phyloP scores from a whole-genome alignment of 2,113 vertebrate species.

The Okapia johnstoni region DNA sequence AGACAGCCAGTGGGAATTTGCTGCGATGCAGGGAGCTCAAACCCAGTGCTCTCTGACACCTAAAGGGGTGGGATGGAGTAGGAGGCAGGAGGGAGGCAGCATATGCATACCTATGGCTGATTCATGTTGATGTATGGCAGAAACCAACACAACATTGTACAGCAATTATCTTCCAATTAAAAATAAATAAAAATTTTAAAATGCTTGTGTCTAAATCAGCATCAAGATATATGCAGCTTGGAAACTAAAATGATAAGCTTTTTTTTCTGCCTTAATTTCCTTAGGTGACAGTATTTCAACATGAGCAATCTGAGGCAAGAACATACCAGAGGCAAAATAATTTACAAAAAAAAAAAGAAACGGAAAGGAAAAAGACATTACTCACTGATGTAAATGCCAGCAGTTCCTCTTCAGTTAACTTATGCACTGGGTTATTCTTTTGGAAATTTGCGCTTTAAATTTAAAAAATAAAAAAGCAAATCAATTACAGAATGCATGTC shows the following conservation, averaged over 20 bases:
- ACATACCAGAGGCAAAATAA: neutral
- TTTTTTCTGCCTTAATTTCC: neutral
- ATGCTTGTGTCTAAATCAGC: neutral
- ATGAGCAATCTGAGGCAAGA: slow-evolving; percentile 9
- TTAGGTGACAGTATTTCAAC: neutral
- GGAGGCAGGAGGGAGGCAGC: neutral
- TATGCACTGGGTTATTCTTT: slow-evolving; percentile 96
- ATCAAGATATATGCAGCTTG: neutral
- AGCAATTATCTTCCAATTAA: neutral
- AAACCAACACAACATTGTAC: neutral
- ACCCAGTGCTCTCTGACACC: neutral
- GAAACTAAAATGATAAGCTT: neutral
- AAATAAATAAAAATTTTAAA: neutral
- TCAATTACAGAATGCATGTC: slow-evolving; percentile 7
- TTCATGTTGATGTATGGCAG: neutral
- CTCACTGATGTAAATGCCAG: slow-evolving; percentile 94
- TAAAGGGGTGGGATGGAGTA: neutral
- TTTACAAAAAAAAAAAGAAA: neutral
- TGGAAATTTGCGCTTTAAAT: slow-evolving; percentile 90
- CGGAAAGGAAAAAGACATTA: slow-evolving; percentile 28
- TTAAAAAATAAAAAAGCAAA: neutral
- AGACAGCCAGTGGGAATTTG: neutral
- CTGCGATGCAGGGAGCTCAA: neutral
- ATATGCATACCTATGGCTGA: neutral
- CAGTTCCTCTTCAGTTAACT: slow-evolving; percentile 93